These are phyloP conservation scores for Sterna hirundo DNA, from an alignment of 2,113 vertebrate genomes.

Conservation along the genomic window DNA sequence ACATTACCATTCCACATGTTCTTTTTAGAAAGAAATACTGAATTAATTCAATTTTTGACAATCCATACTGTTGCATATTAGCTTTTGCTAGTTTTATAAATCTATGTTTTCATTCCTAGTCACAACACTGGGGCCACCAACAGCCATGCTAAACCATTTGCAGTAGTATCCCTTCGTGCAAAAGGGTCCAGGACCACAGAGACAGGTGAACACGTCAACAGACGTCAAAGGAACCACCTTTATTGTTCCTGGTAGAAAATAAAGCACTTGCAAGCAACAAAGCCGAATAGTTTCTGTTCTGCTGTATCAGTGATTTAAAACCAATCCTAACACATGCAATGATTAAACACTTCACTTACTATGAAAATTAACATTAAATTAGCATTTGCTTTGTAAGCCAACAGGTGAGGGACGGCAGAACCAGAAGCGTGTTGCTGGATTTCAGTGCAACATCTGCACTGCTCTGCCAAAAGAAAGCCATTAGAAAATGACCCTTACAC, in stretches of 20 bases:
- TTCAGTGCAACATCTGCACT: background rate
- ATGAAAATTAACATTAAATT: background rate
- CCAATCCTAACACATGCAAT: background rate
- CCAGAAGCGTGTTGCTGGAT: rapidly evolving
- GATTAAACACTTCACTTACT: background rate
- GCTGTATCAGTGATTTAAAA: background rate
- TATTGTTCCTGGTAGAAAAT: background rate
- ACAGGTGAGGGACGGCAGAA: background rate
- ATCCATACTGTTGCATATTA: background rate
- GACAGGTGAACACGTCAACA: background rate
- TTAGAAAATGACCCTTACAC: background rate
- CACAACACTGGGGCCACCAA: background rate
- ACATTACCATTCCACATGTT: background rate
- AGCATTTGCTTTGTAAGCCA: background rate
- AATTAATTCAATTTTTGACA: background rate
- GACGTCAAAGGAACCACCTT: background rate
- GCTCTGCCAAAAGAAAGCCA: background rate
- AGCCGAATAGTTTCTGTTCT: background rate
- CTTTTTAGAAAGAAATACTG: background rate
- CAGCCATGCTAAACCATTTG: background rate
- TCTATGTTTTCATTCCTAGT: background rate
- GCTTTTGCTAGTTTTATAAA: background rate
- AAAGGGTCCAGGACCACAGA: background rate
- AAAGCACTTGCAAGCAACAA: background rate
- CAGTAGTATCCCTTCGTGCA: background rate